Percentiles rank a stretch among this genome's conserved stretches.
Evolutionary conservation across 2,113 vertebrate genomes (phyloP).

Genomic region (Penelope pileata): DNA sequence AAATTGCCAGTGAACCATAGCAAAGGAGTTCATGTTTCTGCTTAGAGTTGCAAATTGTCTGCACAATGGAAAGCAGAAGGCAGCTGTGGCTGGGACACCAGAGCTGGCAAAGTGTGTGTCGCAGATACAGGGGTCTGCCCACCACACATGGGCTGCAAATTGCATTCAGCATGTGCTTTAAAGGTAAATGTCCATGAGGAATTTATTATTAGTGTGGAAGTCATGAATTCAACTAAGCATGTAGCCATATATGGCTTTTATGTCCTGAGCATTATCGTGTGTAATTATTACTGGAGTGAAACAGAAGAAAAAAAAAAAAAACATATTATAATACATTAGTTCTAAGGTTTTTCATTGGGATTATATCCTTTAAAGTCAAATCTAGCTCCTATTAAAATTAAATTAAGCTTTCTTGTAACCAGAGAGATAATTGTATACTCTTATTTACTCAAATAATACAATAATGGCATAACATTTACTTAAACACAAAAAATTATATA

Average conservation of each 20-base stretch:
- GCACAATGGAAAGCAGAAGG: slow-evolving; percentile 24
- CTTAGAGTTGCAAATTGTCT: slow-evolving; percentile 55
- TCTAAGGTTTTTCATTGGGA: neutral
- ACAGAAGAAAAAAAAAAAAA: neutral
- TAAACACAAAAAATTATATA: neutral
- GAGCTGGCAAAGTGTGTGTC: neutral
- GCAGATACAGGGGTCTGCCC: rapidly evolving
- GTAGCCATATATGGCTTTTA: neutral
- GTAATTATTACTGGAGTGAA: neutral
- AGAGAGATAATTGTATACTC: neutral
- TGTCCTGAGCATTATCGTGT: neutral
- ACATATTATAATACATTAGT: neutral
- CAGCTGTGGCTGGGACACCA: neutral
- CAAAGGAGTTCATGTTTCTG: slow-evolving; percentile 62
- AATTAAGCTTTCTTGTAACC: neutral
- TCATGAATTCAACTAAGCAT: neutral
- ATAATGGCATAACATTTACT: neutral
- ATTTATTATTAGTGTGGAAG: neutral
- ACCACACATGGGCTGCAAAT: neutral
- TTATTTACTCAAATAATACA: neutral
- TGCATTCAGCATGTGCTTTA: neutral
- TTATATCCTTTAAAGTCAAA: neutral
- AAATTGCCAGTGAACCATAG: slow-evolving; percentile 61
- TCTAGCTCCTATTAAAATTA: neutral
- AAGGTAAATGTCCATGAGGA: neutral